A percentile compares a stretch with the other conserved stretches of the same genome.
These are phyloP conservation scores for Narcine bancroftii DNA, from an alignment of 2,113 vertebrate species.

Conservation along the genomic window DNA sequence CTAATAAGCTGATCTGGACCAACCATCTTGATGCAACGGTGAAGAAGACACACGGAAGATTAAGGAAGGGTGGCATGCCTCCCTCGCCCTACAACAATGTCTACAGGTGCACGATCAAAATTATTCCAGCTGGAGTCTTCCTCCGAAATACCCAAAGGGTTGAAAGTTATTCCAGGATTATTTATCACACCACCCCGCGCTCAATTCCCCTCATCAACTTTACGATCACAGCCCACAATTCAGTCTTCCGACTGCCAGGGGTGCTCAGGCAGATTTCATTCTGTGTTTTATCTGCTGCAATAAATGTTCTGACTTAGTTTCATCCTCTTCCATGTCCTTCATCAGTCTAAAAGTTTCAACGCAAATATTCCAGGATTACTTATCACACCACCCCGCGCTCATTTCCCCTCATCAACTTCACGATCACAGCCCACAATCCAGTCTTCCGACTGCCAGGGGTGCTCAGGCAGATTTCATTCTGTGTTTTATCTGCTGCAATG, in stretches of 20 bases:
- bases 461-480: neutral
- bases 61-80: too few relatives aligned
- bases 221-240: neutral
- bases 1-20: too few relatives aligned
- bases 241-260: neutral
- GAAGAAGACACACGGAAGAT: too few relatives aligned
- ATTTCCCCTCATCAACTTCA: neutral
- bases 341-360: neutral
- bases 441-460: neutral
- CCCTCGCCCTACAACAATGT: too few relatives aligned
- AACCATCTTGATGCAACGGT: too few relatives aligned
- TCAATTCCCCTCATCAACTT: neutral
- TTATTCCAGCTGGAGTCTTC: too few relatives aligned
- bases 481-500: neutral
- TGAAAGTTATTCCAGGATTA: neutral
- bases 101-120: too few relatives aligned
- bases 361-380: too few relatives aligned
- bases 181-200: neutral
- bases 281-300: neutral
- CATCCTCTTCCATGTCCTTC: neutral
- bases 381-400: neutral
- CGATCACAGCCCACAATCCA: neutral
- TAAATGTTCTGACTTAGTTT: neutral
- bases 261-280: neutral
- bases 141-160: neutral